Percentiles rank a stretch among this genome's conserved stretches.
phyloP scores from a whole-genome alignment of 1,140 invertebrate species.

The Bombus picipes region DNA sequence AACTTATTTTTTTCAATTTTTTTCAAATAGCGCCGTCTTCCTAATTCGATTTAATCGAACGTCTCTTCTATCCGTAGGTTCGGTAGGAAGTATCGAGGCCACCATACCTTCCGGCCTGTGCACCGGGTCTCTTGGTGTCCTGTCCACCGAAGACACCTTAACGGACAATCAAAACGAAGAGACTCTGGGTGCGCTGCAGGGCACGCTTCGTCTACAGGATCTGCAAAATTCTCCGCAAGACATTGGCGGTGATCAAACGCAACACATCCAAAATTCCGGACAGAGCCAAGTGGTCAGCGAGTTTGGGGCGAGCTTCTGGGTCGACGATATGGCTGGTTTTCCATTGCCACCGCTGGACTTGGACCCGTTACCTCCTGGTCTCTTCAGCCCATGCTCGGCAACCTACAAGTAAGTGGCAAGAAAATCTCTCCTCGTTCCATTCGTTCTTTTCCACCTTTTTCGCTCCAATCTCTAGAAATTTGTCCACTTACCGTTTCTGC shows the following conservation, averaged over 20 bases:
- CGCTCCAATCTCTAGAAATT: too few species aligned
- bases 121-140: constrained; percentile 74
- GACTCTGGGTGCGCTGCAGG: constrained; percentile 71
- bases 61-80: constrained; percentile 62
- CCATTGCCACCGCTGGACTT: constrained; percentile 89
- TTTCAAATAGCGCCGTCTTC: too few species aligned
- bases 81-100: constrained; percentile 81
- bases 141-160: constrained; percentile 74
- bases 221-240: constrained; percentile 77
- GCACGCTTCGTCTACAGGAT: constrained; percentile 77
- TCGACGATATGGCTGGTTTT: constrained; percentile 92
- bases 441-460: background rate
- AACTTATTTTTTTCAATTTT: too few species aligned
- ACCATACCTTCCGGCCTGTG: constrained; percentile 80
- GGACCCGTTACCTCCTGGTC: constrained; percentile 85
- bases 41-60: too few species aligned
- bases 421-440: background rate
- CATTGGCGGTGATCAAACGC: constrained; percentile 72
- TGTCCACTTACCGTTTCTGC: background rate
- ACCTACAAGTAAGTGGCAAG: constrained; percentile 86
- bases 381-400: constrained; percentile 86
- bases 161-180: constrained; percentile 75
- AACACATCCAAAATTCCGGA: constrained; percentile 74
- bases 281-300: constrained; percentile 78
- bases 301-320: constrained; percentile 84